These are phyloP conservation scores for Cavia aperea DNA, from an alignment of 2,113 vertebrate genomes.

Conservation along the genomic window DNA sequence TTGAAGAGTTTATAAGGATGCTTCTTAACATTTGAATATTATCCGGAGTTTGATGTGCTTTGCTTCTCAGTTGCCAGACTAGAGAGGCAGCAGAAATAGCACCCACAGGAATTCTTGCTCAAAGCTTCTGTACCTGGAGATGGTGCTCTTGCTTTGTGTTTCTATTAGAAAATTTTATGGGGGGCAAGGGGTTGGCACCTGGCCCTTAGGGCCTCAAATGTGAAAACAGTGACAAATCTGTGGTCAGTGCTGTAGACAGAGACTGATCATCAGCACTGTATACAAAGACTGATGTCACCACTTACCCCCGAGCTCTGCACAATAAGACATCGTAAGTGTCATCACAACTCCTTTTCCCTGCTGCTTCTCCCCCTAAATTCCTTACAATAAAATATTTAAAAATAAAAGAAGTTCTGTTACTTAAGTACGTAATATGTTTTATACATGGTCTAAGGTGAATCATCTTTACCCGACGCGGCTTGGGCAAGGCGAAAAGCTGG, in stretches of 20 bases:
- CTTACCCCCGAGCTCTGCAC: not conserved
- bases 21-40: not conserved
- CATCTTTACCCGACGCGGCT: not conserved
- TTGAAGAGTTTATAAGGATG: not conserved
- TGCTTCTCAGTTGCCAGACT: not conserved
- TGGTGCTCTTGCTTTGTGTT: not conserved
- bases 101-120: not conserved
- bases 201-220: not conserved
- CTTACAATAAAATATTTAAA: not conserved
- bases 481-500: not conserved
- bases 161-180: not conserved
- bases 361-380: not conserved
- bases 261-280: not conserved
- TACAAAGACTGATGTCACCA: not conserved
- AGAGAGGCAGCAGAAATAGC: not conserved
- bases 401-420: not conserved
- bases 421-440: not conserved
- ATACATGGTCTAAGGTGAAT: not conserved
- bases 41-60: not conserved
- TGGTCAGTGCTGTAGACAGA: not conserved
- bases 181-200: not conserved
- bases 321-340: not conserved
- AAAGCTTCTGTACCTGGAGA: constrained; percentile 4
- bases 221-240: not conserved
- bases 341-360: not conserved